Base-by-base conservation (phyloP, 2,113 vertebrate species). In the Xenopus borealis region DNA sequence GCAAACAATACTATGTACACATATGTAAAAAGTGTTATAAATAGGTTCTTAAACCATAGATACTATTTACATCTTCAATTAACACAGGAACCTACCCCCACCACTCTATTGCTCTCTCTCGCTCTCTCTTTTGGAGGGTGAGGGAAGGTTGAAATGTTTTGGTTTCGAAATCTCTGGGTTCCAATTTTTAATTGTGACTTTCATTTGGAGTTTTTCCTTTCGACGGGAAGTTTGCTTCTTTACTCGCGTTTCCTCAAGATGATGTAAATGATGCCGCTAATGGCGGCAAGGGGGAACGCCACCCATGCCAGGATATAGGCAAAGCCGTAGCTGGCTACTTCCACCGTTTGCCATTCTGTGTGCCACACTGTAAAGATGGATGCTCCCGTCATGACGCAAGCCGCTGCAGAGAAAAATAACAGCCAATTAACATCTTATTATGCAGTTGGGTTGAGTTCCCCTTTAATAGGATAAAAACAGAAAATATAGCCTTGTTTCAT, bases 1-100 rank as follows among this genome's bases (percentile, higher is more conserved):
- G 95, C 95, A 91, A 96, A 97, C 92, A 91, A 91, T 93, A 94
- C 95, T 99, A 98, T 98, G 93, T 99, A 98, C 96, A 99, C 94
- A 91, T 88, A 97, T 97, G 95, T 98, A 99, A 98, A 99, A 99
- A 96, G 96, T 98, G 96, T 99, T 99, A 99, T 99, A 99, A 99
- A 99, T 99, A 99, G 93, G 95, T 94, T 98, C 97, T 89, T 95
- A 97, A 99, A 99, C 95, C 95, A 89, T 93, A 96, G 94, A 95
- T 96, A 98, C 92, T 99, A 99, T 99, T 95, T 98, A 99, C 97
- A 99, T 94, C 95, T 95, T 98, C 91, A 89, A 91, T 94, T 87
- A 91, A 94, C 92, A 94, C 89, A 93, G 87, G 90, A 89, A 92
- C 84, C 80, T 80, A 79, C 66, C 83, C 78, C 73, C 74, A 46